A percentile compares a stretch with the other conserved stretches of the same genome.
phyloP scores from a whole-genome alignment of 2,797 vertebrate species.

The Tauraco hartlaubi region DNA sequence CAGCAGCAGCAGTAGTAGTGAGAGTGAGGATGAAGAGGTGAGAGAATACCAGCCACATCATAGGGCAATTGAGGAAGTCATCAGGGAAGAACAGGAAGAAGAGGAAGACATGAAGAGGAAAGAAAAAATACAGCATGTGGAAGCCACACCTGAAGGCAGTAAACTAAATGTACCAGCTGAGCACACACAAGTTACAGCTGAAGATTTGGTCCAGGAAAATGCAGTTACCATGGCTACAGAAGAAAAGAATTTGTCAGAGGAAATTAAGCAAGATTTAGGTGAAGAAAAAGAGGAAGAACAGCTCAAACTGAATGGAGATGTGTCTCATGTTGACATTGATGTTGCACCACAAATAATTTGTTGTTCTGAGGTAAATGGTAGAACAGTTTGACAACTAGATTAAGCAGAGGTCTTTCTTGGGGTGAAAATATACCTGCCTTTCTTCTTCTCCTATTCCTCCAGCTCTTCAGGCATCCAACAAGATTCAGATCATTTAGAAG shows the following conservation, averaged over 20 bases:
- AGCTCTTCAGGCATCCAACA: constrained; percentile 67
- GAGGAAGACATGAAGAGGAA: constrained; percentile 71
- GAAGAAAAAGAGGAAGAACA: constrained; percentile 78
- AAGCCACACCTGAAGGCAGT: constrained; percentile 61
- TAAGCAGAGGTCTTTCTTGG: constrained; percentile 71
- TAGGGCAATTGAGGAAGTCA: constrained; percentile 81
- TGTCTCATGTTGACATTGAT: constrained; percentile 87
- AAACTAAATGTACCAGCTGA: constrained; percentile 69
- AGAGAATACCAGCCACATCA: constrained; percentile 91
- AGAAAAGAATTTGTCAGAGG: constrained; percentile 70
- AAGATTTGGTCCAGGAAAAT: constrained; percentile 43
- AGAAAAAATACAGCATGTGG: constrained; percentile 58
- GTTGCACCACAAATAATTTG: constrained; percentile 94
- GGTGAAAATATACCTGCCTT: constrained; percentile 77
- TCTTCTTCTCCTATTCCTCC: constrained; percentile 78
- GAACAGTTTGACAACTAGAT: constrained; percentile 71
- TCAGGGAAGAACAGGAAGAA: constrained; percentile 88
- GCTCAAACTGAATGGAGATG: constrained; percentile 92
- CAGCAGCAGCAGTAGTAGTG: constrained; percentile 88
- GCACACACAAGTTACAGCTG: constrained; percentile 72
- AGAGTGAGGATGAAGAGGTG: constrained; percentile 91
- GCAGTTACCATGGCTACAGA: constrained; percentile 58
- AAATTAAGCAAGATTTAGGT: constrained; percentile 68
- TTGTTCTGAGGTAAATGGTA: constrained; percentile 98
- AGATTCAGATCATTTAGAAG: constrained; percentile 67